Evolutionary conservation across 1,140 invertebrate genomes (phyloP).

Genomic region (Plutomurus gul): DNA sequence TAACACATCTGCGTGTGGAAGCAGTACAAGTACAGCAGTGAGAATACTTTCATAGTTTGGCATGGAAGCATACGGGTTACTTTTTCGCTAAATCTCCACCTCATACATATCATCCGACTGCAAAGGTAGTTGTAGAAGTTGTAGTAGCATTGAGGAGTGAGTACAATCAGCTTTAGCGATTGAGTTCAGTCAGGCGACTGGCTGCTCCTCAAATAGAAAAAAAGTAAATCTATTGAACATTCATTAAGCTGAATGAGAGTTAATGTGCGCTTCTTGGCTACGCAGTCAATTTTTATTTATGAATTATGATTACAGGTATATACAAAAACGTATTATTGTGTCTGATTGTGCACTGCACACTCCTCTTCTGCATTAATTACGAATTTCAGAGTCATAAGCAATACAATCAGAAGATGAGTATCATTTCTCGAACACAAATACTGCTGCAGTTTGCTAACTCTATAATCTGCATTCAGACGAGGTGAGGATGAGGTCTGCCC

Average conservation of each 20-base stretch:
- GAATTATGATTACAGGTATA: neutral
- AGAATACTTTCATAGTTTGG: too few species aligned
- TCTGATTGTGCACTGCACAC: neutral
- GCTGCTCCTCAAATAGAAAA: neutral
- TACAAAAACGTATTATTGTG: neutral
- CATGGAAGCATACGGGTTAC: too few species aligned
- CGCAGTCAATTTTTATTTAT: neutral
- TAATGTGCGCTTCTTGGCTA: slow-evolving; percentile 11
- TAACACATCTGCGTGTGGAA: too few species aligned
- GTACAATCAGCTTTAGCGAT: neutral
- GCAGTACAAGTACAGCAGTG: too few species aligned
- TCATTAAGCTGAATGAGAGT: neutral
- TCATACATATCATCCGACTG: too few species aligned
- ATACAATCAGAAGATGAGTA: neutral
- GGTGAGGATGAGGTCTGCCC: too few species aligned
- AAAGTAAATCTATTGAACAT: neutral
- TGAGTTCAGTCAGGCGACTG: slow-evolving; percentile 23
- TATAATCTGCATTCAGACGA: too few species aligned
- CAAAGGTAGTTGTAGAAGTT: too few species aligned
- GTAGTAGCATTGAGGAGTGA: too few species aligned
- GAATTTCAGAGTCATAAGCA: neutral
- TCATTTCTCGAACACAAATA: too few species aligned
- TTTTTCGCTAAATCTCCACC: too few species aligned
- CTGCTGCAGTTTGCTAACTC: neutral
- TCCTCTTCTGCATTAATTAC: slow-evolving; percentile 21